Evolutionary conservation across 1,140 invertebrate species (phyloP), one percentile per base, ranked within the genome.

Genomic region (Melanaphis sacchari): DNA sequence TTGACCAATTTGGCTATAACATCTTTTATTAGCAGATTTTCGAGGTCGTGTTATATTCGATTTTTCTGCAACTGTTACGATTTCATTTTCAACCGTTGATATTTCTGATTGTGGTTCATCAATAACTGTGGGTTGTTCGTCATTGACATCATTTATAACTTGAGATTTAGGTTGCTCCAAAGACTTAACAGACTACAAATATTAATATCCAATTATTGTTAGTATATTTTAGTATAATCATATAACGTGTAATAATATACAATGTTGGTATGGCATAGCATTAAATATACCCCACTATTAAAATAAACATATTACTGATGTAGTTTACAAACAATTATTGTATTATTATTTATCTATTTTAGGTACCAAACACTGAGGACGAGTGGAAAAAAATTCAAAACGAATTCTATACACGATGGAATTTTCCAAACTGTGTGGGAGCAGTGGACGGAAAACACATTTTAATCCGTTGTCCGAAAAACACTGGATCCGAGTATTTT

Each of bases 381-480:
- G 94, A 93, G 94, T 94, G 38, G 94, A 94, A 84, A 91, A 94
- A 59, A 88, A 94, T 91, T 95, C 95, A 94, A 94, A 95, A 94
- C 93, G 94, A 89, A 94, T 90, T 93, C 96, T 96, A 94, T 96
- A 95, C 24, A 94, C 11, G 76, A 38, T 81, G 76, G 76, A 81
- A 81, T 81, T 38, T 81, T 38, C 76, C 76, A 38, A 81, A 95
- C 85, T 96, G 95, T 94, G 92, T 95, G 49, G 95, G 95, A 54
- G 95, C 95, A 9, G 94, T 96, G 15, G 95, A 96, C 94, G 95
- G 95, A n/a, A 96, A 96, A 94, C 95, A 96, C 94, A 94, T 26
- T 54, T 54, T 54, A 54, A 54, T 54, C 24, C 24, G 94, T 93
- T 89, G 93, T 90, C 95, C 95, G 66, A 93, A 94, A 85, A 94